Conservation (phyloP, 2,113 vertebrate genomes). For the Alosa alosa region DNA sequence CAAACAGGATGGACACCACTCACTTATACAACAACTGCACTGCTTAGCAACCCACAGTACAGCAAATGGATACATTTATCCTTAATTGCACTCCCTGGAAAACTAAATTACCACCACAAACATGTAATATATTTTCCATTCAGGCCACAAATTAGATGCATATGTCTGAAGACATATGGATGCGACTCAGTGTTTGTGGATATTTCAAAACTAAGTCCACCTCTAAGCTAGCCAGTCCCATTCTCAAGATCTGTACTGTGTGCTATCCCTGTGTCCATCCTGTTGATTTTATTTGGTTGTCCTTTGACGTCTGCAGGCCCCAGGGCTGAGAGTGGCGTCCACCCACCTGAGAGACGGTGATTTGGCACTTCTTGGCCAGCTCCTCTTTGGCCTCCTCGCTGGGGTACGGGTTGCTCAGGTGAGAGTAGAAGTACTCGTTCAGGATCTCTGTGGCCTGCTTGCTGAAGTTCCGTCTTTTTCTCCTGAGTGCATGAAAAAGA, state of each 20-base stretch:
- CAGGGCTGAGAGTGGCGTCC: not conserved
- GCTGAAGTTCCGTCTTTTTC: conserved; percentile 89
- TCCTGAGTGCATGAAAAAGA: conserved; percentile 58
- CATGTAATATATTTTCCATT: not conserved
- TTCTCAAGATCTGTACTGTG: not conserved
- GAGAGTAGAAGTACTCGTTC: conserved; percentile 91
- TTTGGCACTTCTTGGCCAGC: conserved; percentile 90
- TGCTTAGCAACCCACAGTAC: not conserved
- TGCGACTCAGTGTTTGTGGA: not conserved
- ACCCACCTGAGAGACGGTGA: conserved; percentile 81
- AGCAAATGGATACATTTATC: not conserved
- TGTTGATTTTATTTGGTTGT: not conserved
- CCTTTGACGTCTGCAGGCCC: not conserved
- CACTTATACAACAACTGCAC: not conserved
- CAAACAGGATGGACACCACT: conserved; percentile 6
- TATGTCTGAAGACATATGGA: not conserved
- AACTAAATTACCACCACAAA: not conserved
- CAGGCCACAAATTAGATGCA: not conserved
- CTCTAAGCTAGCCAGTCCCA: not conserved
- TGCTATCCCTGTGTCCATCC: not conserved
- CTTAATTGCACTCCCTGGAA: not conserved
- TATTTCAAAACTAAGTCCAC: not conserved
- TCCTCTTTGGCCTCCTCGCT: conserved; percentile 93
- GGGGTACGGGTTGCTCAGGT: conserved; percentile 89
- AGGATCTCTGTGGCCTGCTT: conserved; percentile 90